Percentiles rank a stretch among this genome's conserved stretches.
Conservation (phyloP, 2,113 vertebrate genomes). For the Neogale vison region DNA sequence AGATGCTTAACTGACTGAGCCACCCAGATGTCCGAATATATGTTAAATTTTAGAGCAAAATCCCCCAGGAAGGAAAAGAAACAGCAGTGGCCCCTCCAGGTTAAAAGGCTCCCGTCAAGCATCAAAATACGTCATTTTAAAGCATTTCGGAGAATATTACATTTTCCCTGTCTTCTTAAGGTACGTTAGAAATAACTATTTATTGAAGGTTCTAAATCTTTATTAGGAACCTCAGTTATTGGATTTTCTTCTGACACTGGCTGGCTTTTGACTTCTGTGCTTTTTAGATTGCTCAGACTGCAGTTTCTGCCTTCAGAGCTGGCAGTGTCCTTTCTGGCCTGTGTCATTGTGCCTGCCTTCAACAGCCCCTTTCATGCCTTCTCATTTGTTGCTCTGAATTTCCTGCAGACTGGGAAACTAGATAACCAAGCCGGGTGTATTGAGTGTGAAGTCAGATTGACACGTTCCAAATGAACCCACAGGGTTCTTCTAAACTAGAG, state of each 20-base stretch:
- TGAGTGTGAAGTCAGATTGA: slow-evolving; percentile 40
- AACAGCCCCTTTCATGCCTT: not conserved
- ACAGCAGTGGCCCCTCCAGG: not conserved
- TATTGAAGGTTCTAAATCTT: not conserved
- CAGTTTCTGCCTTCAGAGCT: not conserved
- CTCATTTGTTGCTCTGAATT: slow-evolving; percentile 12
- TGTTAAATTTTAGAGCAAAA: slow-evolving; percentile 21
- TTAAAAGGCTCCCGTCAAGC: not conserved
- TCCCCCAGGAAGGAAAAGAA: not conserved
- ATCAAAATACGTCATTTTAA: not conserved
- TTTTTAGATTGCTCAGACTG: slow-evolving; percentile 30
- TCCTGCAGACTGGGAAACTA: not conserved
- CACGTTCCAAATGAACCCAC: not conserved
- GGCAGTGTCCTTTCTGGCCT: not conserved
- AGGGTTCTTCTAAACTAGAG: not conserved
- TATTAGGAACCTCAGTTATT: not conserved
- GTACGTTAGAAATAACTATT: not conserved
- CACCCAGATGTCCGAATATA: not conserved
- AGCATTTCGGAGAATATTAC: not conserved
- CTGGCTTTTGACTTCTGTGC: not conserved
- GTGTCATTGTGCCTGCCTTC: not conserved
- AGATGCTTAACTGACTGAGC: not conserved
- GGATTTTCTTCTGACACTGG: not conserved
- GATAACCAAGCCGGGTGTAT: not conserved
- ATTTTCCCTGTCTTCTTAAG: not conserved